Conservation (phyloP, 2,888 invertebrate species). For the Troides oblongomaculatus region DNA sequence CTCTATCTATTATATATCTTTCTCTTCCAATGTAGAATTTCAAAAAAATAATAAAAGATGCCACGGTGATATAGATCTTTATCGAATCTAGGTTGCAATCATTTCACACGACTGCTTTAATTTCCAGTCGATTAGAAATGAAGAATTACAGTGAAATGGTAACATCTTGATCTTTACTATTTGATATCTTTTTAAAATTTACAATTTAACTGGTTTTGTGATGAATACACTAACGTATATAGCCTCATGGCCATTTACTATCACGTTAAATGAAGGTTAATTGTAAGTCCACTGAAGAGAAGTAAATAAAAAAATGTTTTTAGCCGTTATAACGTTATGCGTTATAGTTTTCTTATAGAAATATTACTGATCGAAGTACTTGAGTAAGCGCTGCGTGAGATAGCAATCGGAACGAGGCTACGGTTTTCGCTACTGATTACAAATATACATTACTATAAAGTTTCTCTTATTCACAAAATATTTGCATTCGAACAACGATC, state of each 20-base stretch:
- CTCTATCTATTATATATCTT: not conserved
- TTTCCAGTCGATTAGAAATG: slow-evolving; percentile 39
- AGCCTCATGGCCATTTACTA: not conserved
- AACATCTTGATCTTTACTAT: slow-evolving; percentile 48
- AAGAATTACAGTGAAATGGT: slow-evolving; percentile 44
- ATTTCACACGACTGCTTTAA: slow-evolving; percentile 53
- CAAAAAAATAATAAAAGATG: slow-evolving; percentile 30
- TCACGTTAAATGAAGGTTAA: not conserved
- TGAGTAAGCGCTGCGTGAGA: too few species aligned
- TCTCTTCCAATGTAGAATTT: slow-evolving; percentile 23
- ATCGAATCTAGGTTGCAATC: slow-evolving; percentile 41
- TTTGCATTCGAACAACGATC: too few species aligned
- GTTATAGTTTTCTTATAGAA: not conserved
- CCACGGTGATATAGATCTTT: slow-evolving; percentile 34
- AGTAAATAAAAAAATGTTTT: not conserved
- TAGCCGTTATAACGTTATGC: not conserved
- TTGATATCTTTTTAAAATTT: not conserved
- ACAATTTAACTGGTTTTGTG: not conserved
- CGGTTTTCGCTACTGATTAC: too few species aligned
- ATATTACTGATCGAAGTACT: too few species aligned
- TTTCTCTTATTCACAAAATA: too few species aligned
- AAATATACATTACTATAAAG: too few species aligned
- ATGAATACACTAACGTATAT: too few species aligned
- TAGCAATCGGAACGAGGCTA: too few species aligned
- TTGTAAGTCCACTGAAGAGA: too few species aligned